phyloP scores from a whole-genome alignment of 2,888 invertebrate genomes.

The Mechanitis mazaeus region DNA sequence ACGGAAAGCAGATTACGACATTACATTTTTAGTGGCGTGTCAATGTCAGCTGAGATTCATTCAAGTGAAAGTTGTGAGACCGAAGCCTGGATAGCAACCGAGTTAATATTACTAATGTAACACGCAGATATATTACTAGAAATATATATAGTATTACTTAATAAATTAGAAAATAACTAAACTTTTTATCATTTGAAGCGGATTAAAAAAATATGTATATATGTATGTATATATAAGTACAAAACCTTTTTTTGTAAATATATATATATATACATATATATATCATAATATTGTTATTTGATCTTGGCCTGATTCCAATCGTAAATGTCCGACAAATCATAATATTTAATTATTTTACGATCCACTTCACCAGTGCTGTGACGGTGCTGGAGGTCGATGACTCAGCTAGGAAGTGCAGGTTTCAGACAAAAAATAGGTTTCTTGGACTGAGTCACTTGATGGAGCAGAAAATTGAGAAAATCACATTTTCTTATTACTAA shows the following conservation, averaged over 20 bases:
- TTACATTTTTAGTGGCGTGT: slow-evolving; percentile 6
- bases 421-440: slow-evolving; percentile 8
- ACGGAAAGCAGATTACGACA: neutral
- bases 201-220: too few species aligned
- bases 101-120: neutral
- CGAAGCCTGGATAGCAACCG: slow-evolving; percentile 15
- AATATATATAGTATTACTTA: too few species aligned
- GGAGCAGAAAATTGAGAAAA: slow-evolving; percentile 1
- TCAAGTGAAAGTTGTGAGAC: slow-evolving; percentile 23
- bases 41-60: slow-evolving; percentile 19
- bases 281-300: too few species aligned
- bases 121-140: too few species aligned
- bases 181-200: too few species aligned
- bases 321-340: neutral
- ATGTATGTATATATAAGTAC: too few species aligned
- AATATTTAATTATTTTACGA: slow-evolving; percentile 18
- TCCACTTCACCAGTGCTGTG: slow-evolving; percentile 13
- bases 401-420: slow-evolving; percentile 27
- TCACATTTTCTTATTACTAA: neutral
- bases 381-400: slow-evolving; percentile 13
- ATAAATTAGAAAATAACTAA: too few species aligned
- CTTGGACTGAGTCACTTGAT: slow-evolving; percentile 6
- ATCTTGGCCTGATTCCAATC: neutral
- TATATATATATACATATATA: too few species aligned
- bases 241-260: too few species aligned